Evolutionary conservation across 2,888 invertebrate genomes (phyloP).

Genomic region (Andrena dorsata): DNA sequence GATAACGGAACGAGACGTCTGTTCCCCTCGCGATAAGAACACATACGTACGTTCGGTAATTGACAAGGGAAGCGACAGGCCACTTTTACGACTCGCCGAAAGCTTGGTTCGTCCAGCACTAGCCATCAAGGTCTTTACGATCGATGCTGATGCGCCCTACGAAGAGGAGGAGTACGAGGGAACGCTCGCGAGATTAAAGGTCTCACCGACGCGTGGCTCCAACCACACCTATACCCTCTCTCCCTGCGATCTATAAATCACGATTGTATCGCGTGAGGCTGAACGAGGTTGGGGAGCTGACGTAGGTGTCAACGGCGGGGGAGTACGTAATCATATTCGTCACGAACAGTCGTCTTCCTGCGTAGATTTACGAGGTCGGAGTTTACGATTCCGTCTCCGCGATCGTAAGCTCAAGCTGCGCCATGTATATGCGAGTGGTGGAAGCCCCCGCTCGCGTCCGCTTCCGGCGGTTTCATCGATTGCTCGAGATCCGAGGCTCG

Average conservation of each 20-base stretch:
- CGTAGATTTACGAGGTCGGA: conserved; percentile 59
- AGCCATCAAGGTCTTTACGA: conserved; percentile 62
- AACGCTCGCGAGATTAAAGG: conserved; percentile 29
- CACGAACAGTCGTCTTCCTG: conserved; percentile 52
- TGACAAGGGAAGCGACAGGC: conserved; percentile 52
- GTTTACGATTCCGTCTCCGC: conserved; percentile 65
- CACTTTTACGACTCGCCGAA: conserved; percentile 55
- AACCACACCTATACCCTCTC: background rate
- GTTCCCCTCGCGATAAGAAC: conserved; percentile 1
- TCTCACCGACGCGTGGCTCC: background rate
- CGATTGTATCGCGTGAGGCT: conserved; percentile 52
- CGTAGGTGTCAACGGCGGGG: conserved; percentile 50
- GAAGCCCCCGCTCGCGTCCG: background rate
- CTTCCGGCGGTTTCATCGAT: conserved; percentile 32
- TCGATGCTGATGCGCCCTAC: conserved; percentile 48
- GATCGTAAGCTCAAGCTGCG: conserved; percentile 47
- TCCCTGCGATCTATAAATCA: conserved; percentile 59
- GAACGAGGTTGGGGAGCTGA: conserved; percentile 40
- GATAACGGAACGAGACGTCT: background rate
- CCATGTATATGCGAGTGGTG: conserved; percentile 11
- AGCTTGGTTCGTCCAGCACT: conserved; percentile 49
- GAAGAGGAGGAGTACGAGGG: background rate
- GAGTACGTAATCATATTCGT: conserved; percentile 65
- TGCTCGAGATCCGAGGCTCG: conserved; percentile 21
- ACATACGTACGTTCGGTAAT: conserved; percentile 40